These are phyloP conservation scores for Toxotes jaculatrix DNA, from an alignment of 2,113 vertebrate species.

Conservation along the genomic window DNA sequence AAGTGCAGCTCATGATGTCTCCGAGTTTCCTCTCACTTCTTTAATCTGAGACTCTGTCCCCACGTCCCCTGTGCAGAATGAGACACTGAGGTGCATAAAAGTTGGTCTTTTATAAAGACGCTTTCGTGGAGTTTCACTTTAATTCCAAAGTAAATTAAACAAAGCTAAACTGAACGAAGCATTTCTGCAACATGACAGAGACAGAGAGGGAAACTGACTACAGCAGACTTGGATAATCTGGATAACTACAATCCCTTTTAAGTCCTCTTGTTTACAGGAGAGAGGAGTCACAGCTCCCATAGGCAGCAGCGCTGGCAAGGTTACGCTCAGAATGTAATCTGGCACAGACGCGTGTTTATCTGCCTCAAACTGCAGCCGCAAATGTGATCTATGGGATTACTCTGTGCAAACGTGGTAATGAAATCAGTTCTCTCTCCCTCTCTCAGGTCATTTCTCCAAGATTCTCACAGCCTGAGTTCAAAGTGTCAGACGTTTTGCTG, in stretches of 20 bases:
- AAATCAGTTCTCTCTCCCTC: not conserved
- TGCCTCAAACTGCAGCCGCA: constrained; percentile 49
- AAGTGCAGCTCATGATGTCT: not conserved
- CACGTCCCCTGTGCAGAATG: too few relatives aligned
- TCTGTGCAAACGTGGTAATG: constrained; percentile 24
- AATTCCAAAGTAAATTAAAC: constrained; percentile 16
- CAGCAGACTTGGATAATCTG: constrained; percentile 58
- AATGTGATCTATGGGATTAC: constrained; percentile 59
- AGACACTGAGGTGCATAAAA: not conserved
- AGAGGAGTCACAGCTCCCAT: constrained; percentile 47
- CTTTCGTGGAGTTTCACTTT: not conserved
- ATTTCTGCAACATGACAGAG: not conserved
- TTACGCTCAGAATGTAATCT: constrained; percentile 61
- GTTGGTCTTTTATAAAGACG: not conserved
- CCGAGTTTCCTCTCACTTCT: not conserved
- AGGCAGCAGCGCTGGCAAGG: constrained; percentile 52
- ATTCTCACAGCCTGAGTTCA: not conserved
- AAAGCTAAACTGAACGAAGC: constrained; percentile 12
- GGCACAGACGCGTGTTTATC: constrained; percentile 60
- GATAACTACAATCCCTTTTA: constrained; percentile 66
- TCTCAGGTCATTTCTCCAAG: constrained; percentile 8
- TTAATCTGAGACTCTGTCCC: not conserved
- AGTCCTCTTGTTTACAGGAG: constrained; percentile 64
- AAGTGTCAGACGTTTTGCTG: not conserved
- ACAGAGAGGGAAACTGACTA: constrained; percentile 9